phyloP scores from a whole-genome alignment of 2,797 vertebrate genomes.

The Bryconaethiops microstoma region DNA sequence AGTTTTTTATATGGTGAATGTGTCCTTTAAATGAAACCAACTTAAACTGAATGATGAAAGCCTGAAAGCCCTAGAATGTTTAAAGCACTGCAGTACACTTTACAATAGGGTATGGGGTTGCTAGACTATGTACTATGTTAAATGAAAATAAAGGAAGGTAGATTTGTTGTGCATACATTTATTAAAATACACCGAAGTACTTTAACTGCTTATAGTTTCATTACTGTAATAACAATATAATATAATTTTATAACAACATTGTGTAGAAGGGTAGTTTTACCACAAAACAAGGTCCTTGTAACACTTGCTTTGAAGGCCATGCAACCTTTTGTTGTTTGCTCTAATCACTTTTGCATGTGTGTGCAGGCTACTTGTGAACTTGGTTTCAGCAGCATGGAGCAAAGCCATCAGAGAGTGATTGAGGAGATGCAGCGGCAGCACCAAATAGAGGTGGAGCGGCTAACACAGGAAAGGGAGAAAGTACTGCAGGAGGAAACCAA shows the following conservation, averaged over 20 bases:
- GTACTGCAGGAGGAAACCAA: slow-evolving; percentile 90
- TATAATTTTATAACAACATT: too few species aligned
- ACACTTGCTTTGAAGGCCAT: neutral
- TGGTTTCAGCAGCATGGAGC: slow-evolving; percentile 86
- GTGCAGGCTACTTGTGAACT: slow-evolving; percentile 84
- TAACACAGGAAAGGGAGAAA: slow-evolving; percentile 88
- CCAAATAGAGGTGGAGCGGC: slow-evolving; percentile 86
- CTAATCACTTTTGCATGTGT: slow-evolving; percentile 16
- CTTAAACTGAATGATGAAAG: too few species aligned
- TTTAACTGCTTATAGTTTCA: neutral
- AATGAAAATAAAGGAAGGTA: neutral
- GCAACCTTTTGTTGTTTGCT: neutral
- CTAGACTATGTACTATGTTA: neutral
- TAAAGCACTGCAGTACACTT: neutral
- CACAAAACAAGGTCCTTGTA: neutral
- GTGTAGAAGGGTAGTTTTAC: neutral
- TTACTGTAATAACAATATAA: too few species aligned
- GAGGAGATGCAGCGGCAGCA: slow-evolving; percentile 90
- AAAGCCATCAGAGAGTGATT: slow-evolving; percentile 87
- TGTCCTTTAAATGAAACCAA: too few species aligned
- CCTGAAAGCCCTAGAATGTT: too few species aligned
- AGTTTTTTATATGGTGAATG: neutral
- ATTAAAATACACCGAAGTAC: too few species aligned
- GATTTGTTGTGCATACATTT: neutral
- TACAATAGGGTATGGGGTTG: neutral